Conservation (phyloP, 2,888 invertebrate genomes). For the Eristalis tenax region DNA sequence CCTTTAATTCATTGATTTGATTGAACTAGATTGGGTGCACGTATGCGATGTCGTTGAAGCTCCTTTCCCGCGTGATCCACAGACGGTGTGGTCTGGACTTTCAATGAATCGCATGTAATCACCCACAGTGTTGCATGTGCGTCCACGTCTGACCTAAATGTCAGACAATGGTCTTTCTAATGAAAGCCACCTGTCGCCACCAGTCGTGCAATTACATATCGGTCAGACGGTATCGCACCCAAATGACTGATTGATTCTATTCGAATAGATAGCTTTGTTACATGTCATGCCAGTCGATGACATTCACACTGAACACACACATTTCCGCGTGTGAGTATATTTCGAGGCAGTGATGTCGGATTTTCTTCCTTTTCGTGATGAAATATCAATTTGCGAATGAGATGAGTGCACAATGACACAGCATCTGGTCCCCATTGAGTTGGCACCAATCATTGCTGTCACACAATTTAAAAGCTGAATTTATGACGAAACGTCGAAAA, state of each 20-base stretch:
- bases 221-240: neutral
- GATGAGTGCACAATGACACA: neutral
- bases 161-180: neutral
- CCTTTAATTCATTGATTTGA: neutral
- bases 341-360: neutral
- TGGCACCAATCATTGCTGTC: neutral
- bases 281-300: neutral
- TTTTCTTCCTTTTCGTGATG: neutral
- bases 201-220: neutral
- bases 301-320: neutral
- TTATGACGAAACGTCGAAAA: neutral
- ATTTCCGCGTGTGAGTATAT: neutral
- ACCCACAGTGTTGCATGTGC: neutral
- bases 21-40: neutral
- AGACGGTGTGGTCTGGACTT: neutral
- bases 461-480: neutral
- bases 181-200: neutral
- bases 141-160: neutral
- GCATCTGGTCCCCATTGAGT: neutral
- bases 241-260: neutral
- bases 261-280: neutral
- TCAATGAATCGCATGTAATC: neutral
- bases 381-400: slow-evolving; percentile 31
- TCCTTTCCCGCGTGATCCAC: neutral
- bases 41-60: neutral